phyloP scores from a whole-genome alignment of 2,113 vertebrate genomes.

The Thryonomys swinderianus region DNA sequence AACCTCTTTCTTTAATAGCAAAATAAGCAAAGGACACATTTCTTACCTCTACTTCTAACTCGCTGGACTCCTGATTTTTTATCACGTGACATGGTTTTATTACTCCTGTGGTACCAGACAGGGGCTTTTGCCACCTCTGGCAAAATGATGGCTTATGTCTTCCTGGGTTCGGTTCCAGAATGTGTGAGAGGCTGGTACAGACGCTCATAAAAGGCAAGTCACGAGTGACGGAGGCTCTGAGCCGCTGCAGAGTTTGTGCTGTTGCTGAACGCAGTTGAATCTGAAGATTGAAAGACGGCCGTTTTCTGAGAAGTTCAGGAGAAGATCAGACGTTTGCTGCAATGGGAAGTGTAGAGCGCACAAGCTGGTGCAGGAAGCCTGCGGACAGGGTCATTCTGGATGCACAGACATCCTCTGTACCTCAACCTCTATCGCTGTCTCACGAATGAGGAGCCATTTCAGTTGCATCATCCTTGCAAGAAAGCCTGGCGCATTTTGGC shows the following conservation, averaged over 20 bases:
- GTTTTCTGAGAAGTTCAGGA: slow-evolving; percentile 59
- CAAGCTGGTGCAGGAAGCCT: not conserved
- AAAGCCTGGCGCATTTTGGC: slow-evolving; percentile 43
- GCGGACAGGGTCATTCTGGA: not conserved
- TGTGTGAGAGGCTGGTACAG: not conserved
- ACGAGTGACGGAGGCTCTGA: not conserved
- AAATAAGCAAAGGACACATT: not conserved
- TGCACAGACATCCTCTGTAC: not conserved
- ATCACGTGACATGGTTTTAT: not conserved
- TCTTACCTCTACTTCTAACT: not conserved
- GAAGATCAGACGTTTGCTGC: slow-evolving; percentile 12
- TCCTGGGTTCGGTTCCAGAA: not conserved
- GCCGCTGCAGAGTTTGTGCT: slow-evolving; percentile 9
- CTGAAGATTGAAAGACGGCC: slow-evolving; percentile 26
- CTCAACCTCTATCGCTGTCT: not conserved
- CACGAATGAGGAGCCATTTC: slow-evolving; percentile 51
- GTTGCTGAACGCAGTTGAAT: slow-evolving; percentile 38
- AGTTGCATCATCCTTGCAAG: slow-evolving; percentile 2
- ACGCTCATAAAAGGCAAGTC: not conserved
- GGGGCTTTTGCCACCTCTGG: not conserved
- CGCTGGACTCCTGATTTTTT: not conserved
- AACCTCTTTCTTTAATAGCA: not conserved
- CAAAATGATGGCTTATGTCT: not conserved
- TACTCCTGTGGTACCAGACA: not conserved
- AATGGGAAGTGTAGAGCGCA: not conserved